phyloP scores from a whole-genome alignment of 2,888 invertebrate species.

The Tridacna gigas region DNA sequence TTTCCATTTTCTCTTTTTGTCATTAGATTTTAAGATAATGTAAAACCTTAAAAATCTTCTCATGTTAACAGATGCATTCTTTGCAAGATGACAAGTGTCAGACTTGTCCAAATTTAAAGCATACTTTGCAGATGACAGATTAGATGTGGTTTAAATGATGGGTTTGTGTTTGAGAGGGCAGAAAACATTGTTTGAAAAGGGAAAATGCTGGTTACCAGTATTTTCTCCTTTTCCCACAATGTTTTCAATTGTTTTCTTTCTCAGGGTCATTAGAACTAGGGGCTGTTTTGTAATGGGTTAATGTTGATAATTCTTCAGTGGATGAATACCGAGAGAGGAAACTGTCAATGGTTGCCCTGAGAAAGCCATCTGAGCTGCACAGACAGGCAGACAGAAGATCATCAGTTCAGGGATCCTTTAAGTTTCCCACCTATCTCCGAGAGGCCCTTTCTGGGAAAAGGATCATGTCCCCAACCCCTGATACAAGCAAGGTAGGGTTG shows the following conservation, averaged over 20 bases:
- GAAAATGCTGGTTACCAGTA: neutral
- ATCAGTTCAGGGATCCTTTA: conserved; percentile 60
- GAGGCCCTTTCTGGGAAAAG: conserved; percentile 63
- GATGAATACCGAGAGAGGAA: conserved; percentile 63
- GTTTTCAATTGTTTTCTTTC: neutral
- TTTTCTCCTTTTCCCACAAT: neutral
- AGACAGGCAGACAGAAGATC: conserved; percentile 38
- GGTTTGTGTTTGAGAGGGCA: neutral
- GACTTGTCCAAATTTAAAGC: too few species aligned
- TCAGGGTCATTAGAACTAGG: neutral
- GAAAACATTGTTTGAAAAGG: neutral
- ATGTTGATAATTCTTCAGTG: conserved; percentile 14
- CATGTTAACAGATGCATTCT: too few species aligned
- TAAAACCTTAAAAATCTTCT: too few species aligned
- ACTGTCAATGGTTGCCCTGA: conserved; percentile 52
- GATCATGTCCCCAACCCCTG: conserved; percentile 64
- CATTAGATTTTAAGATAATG: too few species aligned
- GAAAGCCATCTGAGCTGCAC: conserved; percentile 37
- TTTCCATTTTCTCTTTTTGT: too few species aligned
- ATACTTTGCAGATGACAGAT: too few species aligned
- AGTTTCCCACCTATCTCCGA: conserved; percentile 60
- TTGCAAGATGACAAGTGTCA: too few species aligned
- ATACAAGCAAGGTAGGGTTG: conserved; percentile 53
- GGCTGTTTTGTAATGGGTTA: neutral
- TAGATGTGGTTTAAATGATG: neutral